phyloP scores from a whole-genome alignment of 2,888 invertebrate genomes.

The Cheilosia impressa region DNA sequence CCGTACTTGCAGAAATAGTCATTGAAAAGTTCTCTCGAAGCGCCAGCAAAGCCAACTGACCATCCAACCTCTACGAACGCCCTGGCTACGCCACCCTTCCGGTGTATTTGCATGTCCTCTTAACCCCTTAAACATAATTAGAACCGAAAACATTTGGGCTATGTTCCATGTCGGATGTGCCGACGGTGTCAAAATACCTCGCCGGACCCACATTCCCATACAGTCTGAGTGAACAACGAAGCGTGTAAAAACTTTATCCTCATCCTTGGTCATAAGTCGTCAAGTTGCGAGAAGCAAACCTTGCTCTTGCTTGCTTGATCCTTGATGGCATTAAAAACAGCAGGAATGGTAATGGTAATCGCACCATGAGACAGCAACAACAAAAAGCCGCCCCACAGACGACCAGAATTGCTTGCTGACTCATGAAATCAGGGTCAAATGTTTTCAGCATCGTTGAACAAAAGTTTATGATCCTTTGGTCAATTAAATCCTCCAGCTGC shows the following conservation, averaged over 20 bases:
- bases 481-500: slow-evolving; percentile 82
- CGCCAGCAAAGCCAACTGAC: slow-evolving; percentile 57
- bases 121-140: slow-evolving; percentile 74
- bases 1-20: slow-evolving; percentile 49
- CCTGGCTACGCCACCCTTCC: neutral
- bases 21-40: slow-evolving; percentile 66
- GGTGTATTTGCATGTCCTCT: slow-evolving; percentile 51
- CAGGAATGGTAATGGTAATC: slow-evolving; percentile 76
- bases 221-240: slow-evolving; percentile 55
- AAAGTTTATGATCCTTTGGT: slow-evolving; percentile 82
- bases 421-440: slow-evolving; percentile 82
- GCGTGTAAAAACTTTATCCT: slow-evolving; percentile 75
- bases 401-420: slow-evolving; percentile 78
- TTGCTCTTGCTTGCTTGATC: slow-evolving; percentile 48
- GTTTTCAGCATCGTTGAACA: slow-evolving; percentile 81
- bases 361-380: slow-evolving; percentile 56
- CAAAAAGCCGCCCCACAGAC: slow-evolving; percentile 36
- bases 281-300: slow-evolving; percentile 62
- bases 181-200: slow-evolving; percentile 71
- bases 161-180: slow-evolving; percentile 74
- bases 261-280: slow-evolving; percentile 65
- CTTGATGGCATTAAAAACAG: slow-evolving; percentile 76
- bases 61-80: slow-evolving; percentile 40
- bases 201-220: slow-evolving; percentile 22
- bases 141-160: slow-evolving; percentile 72